Percentiles rank a stretch among this genome's conserved stretches.
These are phyloP conservation scores for Chloroceryle aenea DNA, from an alignment of 2,113 vertebrate genomes.

Conservation along the genomic window DNA sequence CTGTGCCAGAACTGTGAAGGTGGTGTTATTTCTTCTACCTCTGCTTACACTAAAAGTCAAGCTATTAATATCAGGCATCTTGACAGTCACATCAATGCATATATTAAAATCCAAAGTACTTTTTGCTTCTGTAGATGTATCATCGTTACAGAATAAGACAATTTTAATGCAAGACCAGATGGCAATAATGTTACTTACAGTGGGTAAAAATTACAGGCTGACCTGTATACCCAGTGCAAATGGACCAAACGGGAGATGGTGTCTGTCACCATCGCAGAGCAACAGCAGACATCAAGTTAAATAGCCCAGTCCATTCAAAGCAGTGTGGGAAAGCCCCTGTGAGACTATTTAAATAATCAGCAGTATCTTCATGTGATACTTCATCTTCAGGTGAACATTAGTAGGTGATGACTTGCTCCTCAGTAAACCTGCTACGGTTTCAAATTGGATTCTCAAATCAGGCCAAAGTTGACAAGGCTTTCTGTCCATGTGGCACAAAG, in stretches of 20 bases:
- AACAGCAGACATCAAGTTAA: neutral
- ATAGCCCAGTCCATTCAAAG: accelerated
- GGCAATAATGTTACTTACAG: neutral
- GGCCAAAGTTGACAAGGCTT: neutral
- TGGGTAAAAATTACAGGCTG: neutral
- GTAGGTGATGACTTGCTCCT: neutral
- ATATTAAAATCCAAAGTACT: slow-evolving; percentile 30
- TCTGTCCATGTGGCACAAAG: neutral
- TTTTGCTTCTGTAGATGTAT: slow-evolving; percentile 21
- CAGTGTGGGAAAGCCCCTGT: neutral
- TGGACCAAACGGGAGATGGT: neutral
- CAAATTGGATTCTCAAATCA: neutral
- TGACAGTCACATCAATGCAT: slow-evolving; percentile 11
- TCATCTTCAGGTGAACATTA: neutral
- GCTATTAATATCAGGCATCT: slow-evolving; percentile 33
- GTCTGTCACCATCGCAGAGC: neutral
- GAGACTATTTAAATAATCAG: neutral
- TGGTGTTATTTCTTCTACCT: slow-evolving; percentile 36
- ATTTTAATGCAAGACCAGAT: neutral
- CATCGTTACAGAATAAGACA: slow-evolving; percentile 2
- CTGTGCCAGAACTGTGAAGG: neutral
- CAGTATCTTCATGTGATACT: neutral
- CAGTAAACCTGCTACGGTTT: neutral
- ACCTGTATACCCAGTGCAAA: neutral
- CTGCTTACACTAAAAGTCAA: slow-evolving; percentile 42